These are phyloP conservation scores for Prunella strophiata DNA, from an alignment of 2,797 vertebrate genomes.

Conservation along the genomic window DNA sequence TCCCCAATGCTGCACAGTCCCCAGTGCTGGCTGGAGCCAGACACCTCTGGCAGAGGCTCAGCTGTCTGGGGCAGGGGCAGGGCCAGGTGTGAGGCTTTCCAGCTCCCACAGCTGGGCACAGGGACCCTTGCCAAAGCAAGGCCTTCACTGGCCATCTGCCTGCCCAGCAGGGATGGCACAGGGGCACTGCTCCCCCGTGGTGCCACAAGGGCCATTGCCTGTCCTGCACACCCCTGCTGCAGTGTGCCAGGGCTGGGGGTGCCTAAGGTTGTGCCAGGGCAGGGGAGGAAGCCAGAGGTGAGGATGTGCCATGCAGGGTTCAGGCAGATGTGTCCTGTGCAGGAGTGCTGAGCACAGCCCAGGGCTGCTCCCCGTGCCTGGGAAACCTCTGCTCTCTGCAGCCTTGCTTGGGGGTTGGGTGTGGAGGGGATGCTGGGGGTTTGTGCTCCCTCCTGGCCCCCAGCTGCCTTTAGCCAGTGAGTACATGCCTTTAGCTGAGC, in stretches of 20 bases:
- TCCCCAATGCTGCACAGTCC: accelerated
- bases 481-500: neutral
- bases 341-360: neutral
- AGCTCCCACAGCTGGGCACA: neutral
- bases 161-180: accelerated
- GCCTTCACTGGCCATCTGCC: neutral
- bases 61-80: neutral
- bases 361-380: neutral
- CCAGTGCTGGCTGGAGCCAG: neutral
- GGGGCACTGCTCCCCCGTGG: neutral
- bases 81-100: neutral
- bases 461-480: neutral
- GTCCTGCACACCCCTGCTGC: neutral
- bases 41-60: neutral
- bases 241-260: neutral
- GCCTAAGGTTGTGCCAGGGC: neutral
- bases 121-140: neutral
- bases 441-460: neutral
- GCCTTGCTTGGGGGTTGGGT: accelerated
- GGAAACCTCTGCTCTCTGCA: neutral
- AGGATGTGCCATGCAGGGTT: accelerated
- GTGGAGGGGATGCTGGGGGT: neutral
- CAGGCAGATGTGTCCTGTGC: neutral
- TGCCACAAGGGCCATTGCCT: accelerated
- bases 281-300: neutral